A percentile compares a stretch with the other conserved stretches of the same genome.
These are phyloP conservation scores for Pristionchus fissidentatus DNA, from an alignment of 2,888 invertebrate species.

Conservation along the genomic window DNA sequence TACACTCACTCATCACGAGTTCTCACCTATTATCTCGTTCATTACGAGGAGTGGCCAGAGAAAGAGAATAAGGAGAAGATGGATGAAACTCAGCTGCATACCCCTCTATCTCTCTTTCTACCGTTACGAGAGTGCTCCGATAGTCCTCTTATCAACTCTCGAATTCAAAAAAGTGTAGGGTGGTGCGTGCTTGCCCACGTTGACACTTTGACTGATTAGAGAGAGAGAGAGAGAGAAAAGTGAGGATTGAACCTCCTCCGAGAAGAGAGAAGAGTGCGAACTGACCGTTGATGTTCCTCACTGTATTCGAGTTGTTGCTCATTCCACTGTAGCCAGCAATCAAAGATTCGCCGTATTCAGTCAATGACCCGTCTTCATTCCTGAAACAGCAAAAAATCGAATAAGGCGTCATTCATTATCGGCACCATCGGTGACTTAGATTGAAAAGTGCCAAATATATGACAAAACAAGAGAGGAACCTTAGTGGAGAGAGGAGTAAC, in stretches of 20 bases:
- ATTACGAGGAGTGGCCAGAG: not conserved
- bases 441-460: no score
- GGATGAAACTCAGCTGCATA: no score
- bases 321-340: constrained; percentile 40
- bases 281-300: constrained; percentile 41
- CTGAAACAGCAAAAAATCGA: constrained; percentile 17
- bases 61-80: not conserved
- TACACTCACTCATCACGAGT: not conserved
- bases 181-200: not conserved
- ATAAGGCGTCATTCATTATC: no score
- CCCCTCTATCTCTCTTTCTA: no score
- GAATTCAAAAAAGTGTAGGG: not conserved
- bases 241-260: not conserved
- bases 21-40: not conserved
- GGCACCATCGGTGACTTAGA: not conserved
- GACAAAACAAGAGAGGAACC: no score
- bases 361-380: constrained; percentile 44
- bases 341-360: constrained; percentile 29
- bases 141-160: constrained; percentile 9
- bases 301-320: not conserved
- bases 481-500: no score
- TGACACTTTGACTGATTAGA: constrained; percentile 2
- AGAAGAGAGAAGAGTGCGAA: not conserved
- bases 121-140: no score
- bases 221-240: not conserved